Evolutionary conservation across 2,113 vertebrate genomes (phyloP), one percentile per base, ranked within the genome.

Genomic region (Siniperca knerii): DNA sequence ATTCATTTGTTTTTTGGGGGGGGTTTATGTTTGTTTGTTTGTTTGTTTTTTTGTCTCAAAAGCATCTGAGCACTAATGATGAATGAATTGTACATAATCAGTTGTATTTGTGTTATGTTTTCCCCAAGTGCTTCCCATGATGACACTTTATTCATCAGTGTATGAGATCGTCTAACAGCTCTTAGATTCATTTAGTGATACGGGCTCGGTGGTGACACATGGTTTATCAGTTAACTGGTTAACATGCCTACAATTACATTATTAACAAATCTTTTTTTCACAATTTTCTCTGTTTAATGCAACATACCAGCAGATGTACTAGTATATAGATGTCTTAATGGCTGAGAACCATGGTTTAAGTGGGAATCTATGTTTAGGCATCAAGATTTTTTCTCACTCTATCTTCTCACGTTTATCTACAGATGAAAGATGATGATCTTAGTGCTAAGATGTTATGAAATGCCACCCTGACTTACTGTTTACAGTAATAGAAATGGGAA

Each of bases 71-170:
- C 81, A 83, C 91, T 87, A 84, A 83, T 40, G 48, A 79, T 48
- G 83, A 89, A 71, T 71, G 77, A 82, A 85, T 79, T 86, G 84
- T 90, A 89, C 79, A 85, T 85, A 89, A 65, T 75, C 33, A 4
- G 69, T 80, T 64, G 66, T 81, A 21, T 83, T 84, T 52, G 33
- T 83, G 66, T 83, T 62, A 3, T 0, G 52, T 72, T 81, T 86
- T 64, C 79, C 52, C 58, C 77, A 78, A 85, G 83, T 84, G 70
- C 90, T 93, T 93, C 87, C 83, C 60, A 13, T 61, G 68, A 75
- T 79, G 82, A 86, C 76, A 72, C 84, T 82, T 84, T 75, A 74
- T 72, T 64, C 48, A 60, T 62, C 65, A 57, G 42, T 8, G 35
- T 0, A 70, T 71, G 80, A 84, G 58, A 73, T 81, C 16, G 8